Evolutionary conservation across 2,797 vertebrate genomes (phyloP).

Genomic region (Eurystomus glaucurus): DNA sequence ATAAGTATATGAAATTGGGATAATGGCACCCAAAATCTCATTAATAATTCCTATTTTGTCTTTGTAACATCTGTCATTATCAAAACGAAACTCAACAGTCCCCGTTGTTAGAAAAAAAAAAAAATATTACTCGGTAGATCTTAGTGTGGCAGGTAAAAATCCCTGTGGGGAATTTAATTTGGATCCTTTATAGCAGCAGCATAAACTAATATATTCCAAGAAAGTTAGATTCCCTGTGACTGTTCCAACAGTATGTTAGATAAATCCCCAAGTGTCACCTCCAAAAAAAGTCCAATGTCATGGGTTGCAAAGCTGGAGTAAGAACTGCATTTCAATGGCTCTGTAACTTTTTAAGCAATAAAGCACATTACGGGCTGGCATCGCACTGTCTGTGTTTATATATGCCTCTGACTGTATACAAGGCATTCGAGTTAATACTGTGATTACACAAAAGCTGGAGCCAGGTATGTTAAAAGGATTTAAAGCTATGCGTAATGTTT

Average conservation of each 20-base stretch:
- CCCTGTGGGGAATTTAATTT: constrained; percentile 57
- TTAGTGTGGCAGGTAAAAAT: constrained; percentile 60
- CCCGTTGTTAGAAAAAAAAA: neutral
- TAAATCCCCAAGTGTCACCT: constrained; percentile 3
- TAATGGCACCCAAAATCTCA: constrained; percentile 15
- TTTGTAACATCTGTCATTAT: constrained; percentile 54
- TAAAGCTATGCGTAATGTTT: neutral
- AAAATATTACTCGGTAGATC: constrained; percentile 7
- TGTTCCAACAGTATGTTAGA: constrained; percentile 16
- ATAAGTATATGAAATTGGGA: neutral
- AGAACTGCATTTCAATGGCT: neutral
- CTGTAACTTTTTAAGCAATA: neutral
- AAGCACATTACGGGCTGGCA: neutral
- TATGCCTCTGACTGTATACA: neutral
- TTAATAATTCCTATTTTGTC: constrained; percentile 59
- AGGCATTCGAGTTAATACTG: neutral
- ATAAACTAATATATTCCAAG: constrained; percentile 25
- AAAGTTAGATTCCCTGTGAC: constrained; percentile 53
- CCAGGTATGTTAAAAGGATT: neutral
- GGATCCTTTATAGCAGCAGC: constrained; percentile 31
- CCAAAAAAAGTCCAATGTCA: neutral
- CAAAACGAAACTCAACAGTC: constrained; percentile 46
- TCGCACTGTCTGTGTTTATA: rapidly evolving
- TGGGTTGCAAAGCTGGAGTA: neutral
- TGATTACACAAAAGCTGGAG: neutral